Evolutionary conservation across 2,888 invertebrate species (phyloP), one percentile per base, ranked within the genome.

Genomic region (Venusia cambrica): DNA sequence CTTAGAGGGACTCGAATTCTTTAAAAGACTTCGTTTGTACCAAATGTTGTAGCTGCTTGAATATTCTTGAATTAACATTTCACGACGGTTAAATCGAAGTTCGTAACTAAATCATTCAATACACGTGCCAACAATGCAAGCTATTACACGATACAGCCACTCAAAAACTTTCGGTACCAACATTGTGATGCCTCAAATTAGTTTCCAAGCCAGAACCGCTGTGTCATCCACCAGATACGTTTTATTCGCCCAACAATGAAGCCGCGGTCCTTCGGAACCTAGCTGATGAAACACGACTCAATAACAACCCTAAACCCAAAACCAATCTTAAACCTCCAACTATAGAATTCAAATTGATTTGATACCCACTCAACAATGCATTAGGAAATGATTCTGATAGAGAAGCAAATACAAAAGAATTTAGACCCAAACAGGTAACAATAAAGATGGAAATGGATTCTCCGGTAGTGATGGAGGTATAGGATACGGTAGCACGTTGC

Each of bases 141-240:
- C 66, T 66, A 73, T 73, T 73, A 67, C 61, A 53, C 49, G 57
- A 54, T 55, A 66, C 62, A 72, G 67, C 56, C 68, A 69, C 71
- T 79, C 71, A 74, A 79, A 73, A 78, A 75, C 79, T 80, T 81
- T 79, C 78, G 67, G 77, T 70, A 72, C 69, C 48, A 42, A 48
- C 79, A 80, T 80, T 75, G 87, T 85, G 75, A 77, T 81, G 78
- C 75, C 73, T 70, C 76, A 87, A 87, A 87, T 87, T 87, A 87
- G 87, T 87, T 87, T 87, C 81, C 58, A 66, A 77, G 65, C 60
- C 61, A 64, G 83, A 84, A 83, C 63, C 65, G 73, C 68, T 78
- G 56, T 66, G 87, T 85, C 87, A 87, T 87, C 76, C 69, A 66
- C 67, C 70, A 38, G 80, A 81, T 76, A 77, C 77, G 73, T 76